A percentile compares a stretch with the other conserved stretches of the same genome.
Evolutionary conservation across 2,113 vertebrate species (phyloP).

Genomic region (Nanger granti): DNA sequence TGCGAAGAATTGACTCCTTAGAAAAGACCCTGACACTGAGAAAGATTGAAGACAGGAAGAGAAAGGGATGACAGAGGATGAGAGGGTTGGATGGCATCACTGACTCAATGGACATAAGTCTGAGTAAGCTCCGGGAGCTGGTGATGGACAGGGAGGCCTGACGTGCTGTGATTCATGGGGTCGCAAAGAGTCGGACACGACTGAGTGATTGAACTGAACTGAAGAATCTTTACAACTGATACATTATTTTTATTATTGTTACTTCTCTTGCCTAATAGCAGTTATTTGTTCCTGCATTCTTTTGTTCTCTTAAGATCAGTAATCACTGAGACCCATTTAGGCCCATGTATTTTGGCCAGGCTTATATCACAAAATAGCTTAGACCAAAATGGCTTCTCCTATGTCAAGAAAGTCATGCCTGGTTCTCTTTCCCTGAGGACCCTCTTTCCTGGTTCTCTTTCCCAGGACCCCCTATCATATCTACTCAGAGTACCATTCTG

Average conservation of each 20-base stretch:
- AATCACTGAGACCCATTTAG: background rate
- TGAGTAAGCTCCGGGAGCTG: background rate
- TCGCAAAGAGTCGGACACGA: fast-evolving
- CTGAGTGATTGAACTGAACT: background rate
- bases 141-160: background rate
- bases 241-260: background rate
- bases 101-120: background rate
- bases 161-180: background rate
- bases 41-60: background rate
- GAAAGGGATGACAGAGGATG: background rate
- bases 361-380: background rate
- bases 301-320: background rate
- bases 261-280: background rate
- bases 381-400: background rate
- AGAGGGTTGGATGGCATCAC: background rate
- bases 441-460: background rate
- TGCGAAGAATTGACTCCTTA: background rate
- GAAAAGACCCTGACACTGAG: background rate
- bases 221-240: background rate
- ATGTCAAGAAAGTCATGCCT: background rate
- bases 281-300: background rate
- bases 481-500: background rate
- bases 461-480: background rate
- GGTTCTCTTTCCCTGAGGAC: background rate
- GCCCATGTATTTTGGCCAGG: background rate